These are phyloP conservation scores for Sturnus vulgaris DNA, from an alignment of 2,113 vertebrate genomes.

Conservation along the genomic window DNA sequence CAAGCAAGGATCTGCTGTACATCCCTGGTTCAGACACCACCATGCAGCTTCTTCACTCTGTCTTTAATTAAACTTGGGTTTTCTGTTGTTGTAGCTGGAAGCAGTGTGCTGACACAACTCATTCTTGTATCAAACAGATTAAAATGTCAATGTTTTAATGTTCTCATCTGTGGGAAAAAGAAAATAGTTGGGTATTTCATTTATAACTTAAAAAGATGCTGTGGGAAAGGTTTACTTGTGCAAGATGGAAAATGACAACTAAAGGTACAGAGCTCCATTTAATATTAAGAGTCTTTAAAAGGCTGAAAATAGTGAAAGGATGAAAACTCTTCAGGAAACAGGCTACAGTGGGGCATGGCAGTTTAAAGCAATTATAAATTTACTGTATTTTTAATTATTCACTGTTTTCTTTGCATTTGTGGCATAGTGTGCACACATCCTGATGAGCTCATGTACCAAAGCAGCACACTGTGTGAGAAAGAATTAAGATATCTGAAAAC, in stretches of 20 bases:
- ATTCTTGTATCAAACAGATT: slow-evolving; percentile 76
- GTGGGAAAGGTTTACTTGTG: slow-evolving; percentile 59
- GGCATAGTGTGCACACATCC: too few species aligned
- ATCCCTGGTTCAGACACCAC: slow-evolving; percentile 42
- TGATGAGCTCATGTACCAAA: neutral
- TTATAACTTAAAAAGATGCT: slow-evolving; percentile 70
- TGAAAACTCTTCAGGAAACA: neutral
- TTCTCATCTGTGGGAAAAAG: slow-evolving; percentile 75
- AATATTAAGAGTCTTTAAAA: neutral
- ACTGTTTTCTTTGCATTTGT: neutral
- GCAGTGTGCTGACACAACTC: slow-evolving; percentile 76
- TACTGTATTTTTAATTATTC: neutral
- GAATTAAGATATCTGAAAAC: neutral
- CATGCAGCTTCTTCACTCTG: slow-evolving; percentile 56
- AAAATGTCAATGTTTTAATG: slow-evolving; percentile 78
- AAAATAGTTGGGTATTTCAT: slow-evolving; percentile 76
- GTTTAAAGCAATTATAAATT: neutral
- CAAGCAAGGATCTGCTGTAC: neutral
- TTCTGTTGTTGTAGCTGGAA: slow-evolving; percentile 75
- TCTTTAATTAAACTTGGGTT: slow-evolving; percentile 78
- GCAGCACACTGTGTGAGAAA: neutral
- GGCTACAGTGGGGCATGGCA: neutral
- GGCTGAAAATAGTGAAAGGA: neutral
- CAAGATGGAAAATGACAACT: slow-evolving; percentile 56
- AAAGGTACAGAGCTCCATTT: slow-evolving; percentile 58